Percentiles rank a stretch among this genome's conserved stretches.
Conservation (phyloP, 2,797 vertebrate genomes). For the Etheostoma nigrum region DNA sequence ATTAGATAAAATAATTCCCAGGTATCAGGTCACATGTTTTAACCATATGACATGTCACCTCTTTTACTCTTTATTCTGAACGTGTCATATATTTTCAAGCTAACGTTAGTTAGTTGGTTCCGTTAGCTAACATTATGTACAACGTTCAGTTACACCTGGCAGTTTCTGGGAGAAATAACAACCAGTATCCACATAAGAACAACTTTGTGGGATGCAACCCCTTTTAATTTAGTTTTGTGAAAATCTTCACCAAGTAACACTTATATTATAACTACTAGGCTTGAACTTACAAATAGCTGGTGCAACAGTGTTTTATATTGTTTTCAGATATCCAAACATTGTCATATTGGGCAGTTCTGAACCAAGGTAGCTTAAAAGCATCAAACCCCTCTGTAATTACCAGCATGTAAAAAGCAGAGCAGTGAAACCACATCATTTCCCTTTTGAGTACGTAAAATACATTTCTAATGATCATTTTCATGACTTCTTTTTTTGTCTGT, state of each 20-base stretch:
- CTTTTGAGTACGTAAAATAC: conserved; percentile 43
- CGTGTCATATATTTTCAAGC: background rate
- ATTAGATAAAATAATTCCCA: background rate
- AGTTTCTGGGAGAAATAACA: background rate
- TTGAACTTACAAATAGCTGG: conserved; percentile 26
- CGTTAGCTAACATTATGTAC: background rate
- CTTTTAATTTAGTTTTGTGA: background rate
- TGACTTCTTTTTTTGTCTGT: conserved; percentile 45
- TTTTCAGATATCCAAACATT: conserved; percentile 11
- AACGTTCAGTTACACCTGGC: background rate
- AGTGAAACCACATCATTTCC: conserved; percentile 26
- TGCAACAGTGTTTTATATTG: conserved; percentile 2
- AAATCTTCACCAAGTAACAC: background rate
- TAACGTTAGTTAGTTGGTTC: background rate
- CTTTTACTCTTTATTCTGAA: background rate
- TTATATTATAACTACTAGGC: background rate
- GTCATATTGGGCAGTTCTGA: background rate
- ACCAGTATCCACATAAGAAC: background rate
- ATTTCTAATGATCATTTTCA: conserved; percentile 21
- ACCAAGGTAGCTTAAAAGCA: background rate
- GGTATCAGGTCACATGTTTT: background rate
- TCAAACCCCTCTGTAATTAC: background rate
- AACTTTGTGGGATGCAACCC: background rate
- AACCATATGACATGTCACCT: background rate
- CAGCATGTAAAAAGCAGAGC: conserved; percentile 10